Evolutionary conservation across 2,113 vertebrate species (phyloP).

Genomic region (Martes martes): DNA sequence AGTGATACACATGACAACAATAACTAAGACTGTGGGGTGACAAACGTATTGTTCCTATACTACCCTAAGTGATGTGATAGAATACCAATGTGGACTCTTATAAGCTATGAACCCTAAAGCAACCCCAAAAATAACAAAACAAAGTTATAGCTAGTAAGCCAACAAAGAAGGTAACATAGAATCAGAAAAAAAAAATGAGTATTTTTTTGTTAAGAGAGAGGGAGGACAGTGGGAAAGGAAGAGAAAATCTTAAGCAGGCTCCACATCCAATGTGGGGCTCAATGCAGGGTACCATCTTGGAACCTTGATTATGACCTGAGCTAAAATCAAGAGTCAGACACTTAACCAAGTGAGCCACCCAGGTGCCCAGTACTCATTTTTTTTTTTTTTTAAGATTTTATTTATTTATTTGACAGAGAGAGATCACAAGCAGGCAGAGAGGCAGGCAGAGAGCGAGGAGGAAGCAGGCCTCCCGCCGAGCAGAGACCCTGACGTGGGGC

Average conservation of each 20-base stretch:
- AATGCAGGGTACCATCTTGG: background rate
- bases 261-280: background rate
- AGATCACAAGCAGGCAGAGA: too few species aligned
- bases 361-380: too few species aligned
- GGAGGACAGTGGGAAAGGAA: background rate
- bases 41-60: background rate
- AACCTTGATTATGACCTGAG: background rate
- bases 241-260: background rate
- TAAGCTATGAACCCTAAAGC: background rate
- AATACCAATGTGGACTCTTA: background rate
- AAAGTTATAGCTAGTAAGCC: background rate
- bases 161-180: background rate
- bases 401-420: too few species aligned
- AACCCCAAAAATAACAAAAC: background rate
- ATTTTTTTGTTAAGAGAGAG: background rate
- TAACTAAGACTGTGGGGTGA: background rate
- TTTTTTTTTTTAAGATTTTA: too few species aligned
- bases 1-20: background rate
- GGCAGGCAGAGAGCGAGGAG: too few species aligned
- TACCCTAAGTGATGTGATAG: background rate
- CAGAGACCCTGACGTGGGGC: too few species aligned
- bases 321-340: too few species aligned
- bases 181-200: background rate
- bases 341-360: too few species aligned
- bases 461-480: too few species aligned